These are phyloP conservation scores for Tridacna crocea DNA, from an alignment of 2,888 invertebrate genomes.

Conservation along the genomic window DNA sequence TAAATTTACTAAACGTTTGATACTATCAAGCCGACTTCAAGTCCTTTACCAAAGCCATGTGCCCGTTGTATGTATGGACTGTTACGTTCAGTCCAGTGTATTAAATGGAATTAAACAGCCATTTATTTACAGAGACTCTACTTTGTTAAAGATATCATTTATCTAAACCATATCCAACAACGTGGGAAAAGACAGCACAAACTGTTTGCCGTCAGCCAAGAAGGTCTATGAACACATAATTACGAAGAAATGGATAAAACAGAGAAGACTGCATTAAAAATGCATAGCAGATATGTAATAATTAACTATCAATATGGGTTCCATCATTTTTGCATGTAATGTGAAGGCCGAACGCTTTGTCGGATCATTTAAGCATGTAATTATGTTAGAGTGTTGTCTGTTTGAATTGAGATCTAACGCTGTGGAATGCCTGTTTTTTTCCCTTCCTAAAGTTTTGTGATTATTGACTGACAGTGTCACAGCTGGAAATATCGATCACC, in stretches of 20 bases:
- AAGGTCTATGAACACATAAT: too few relatives aligned
- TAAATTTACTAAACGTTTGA: too few relatives aligned
- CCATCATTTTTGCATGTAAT: neutral
- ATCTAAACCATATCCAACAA: too few relatives aligned
- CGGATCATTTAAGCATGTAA: slow-evolving; percentile 3
- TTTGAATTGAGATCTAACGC: neutral
- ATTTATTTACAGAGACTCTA: too few relatives aligned
- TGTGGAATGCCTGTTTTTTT: neutral
- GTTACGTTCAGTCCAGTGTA: too few relatives aligned
- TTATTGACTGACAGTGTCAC: neutral
- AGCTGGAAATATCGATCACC: neutral
- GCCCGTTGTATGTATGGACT: too few relatives aligned
- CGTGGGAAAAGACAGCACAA: too few relatives aligned
- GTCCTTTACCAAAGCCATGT: too few relatives aligned
- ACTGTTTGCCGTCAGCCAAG: too few relatives aligned
- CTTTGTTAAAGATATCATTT: too few relatives aligned
- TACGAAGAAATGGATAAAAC: neutral
- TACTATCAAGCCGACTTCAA: too few relatives aligned
- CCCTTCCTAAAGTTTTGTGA: neutral
- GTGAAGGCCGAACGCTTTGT: neutral
- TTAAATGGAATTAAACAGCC: too few relatives aligned
- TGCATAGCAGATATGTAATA: neutral
- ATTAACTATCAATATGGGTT: neutral
- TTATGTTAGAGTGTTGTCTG: neutral
- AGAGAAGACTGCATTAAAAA: neutral